Base-by-base conservation (phyloP, 2,888 invertebrate species). In the Brenthis ino region DNA sequence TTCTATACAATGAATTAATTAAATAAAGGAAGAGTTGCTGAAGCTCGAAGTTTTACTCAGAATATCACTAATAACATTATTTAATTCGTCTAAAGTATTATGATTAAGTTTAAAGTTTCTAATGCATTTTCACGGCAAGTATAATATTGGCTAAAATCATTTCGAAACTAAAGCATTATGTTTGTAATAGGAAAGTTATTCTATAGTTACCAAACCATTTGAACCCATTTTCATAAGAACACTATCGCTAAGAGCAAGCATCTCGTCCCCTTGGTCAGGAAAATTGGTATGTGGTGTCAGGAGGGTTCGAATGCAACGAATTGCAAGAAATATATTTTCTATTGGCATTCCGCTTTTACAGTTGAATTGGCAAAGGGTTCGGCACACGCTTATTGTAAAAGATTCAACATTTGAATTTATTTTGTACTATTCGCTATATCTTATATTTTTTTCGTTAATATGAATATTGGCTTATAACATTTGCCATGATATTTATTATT, bases 281-380 rank as follows among this genome's bases (percentile, higher is more conserved):
- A 48, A n/a, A 51, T 66, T 85, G 83, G 83, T 84, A 85, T 79
- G 81, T 81, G 56, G 76, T 80, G 84, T 82, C 81, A 79, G 72
- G 65, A 69, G 85, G 87, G 81, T 77, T 71, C 73, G 76, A 75
- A 79, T 85, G 84, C 85, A 85, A 76, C 77, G 73, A 82, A 85
- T 87, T 86, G 88, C 86, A 88, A 80, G 81, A 77, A 78, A 72
- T 77, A 77, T 82, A 84, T 87, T 85, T 80, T 80, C 75, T 79
- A 79, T 78, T 77, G 83, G 82, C 84, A 85, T 88, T 87, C 85
- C 82, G 84, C 82, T 87, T 80, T 85, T 85, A 68, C 74, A 54
- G 56, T 28, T 58, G 67, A 72, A 69, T 70, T 58, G 50, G 61
- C 60, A 55, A 63, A 57, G 58, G 68, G 37, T 37, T 12, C 53